phyloP scores from a whole-genome alignment of 2,888 invertebrate genomes.

The Phyllotreta cruciferae region DNA sequence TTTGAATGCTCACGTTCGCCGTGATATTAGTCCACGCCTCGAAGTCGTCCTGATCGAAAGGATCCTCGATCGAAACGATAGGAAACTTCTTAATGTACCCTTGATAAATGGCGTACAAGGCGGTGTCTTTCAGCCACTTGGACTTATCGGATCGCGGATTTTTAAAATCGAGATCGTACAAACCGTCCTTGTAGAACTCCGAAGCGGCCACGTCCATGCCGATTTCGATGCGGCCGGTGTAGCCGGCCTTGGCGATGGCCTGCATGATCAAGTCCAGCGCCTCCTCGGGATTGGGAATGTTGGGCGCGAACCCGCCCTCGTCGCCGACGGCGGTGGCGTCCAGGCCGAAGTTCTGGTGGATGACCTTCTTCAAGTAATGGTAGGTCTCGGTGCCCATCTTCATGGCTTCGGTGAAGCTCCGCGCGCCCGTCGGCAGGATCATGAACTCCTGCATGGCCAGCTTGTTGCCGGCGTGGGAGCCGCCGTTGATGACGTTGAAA shows the following conservation, averaged over 20 bases:
- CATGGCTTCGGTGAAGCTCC: conserved; percentile 95
- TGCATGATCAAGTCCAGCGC: conserved; percentile 84
- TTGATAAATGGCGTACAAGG: conserved; percentile 85
- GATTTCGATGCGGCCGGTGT: conserved; percentile 95
- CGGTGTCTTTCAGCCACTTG: conserved; percentile 81
- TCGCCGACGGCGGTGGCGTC: conserved; percentile 99
- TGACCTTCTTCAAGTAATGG: conserved; percentile 96
- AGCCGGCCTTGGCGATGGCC: conserved; percentile 95
- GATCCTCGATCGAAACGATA: conserved; percentile 97
- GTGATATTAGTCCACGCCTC: conserved; percentile 88
- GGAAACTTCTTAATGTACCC: conserved; percentile 91
- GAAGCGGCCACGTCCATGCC: conserved; percentile 99
- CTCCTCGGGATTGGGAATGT: conserved; percentile 96
- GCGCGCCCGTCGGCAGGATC: conserved; percentile 75
- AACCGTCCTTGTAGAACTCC: conserved; percentile 86
- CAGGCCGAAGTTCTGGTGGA: conserved; percentile 93
- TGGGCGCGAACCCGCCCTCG: conserved; percentile 99
- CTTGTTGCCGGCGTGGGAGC: conserved; percentile 98
- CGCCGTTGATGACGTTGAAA: conserved; percentile 99
- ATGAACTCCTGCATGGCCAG: conserved; percentile 76
- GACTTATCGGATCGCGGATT: conserved; percentile 88
- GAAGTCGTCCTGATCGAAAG: conserved; percentile 99
- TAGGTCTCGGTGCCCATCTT: conserved; percentile 97
- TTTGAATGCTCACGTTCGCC: conserved; percentile 80
- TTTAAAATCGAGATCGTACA: conserved; percentile 97